Base-by-base conservation (phyloP, 2,797 vertebrate genomes). In the Acanthis flammea region DNA sequence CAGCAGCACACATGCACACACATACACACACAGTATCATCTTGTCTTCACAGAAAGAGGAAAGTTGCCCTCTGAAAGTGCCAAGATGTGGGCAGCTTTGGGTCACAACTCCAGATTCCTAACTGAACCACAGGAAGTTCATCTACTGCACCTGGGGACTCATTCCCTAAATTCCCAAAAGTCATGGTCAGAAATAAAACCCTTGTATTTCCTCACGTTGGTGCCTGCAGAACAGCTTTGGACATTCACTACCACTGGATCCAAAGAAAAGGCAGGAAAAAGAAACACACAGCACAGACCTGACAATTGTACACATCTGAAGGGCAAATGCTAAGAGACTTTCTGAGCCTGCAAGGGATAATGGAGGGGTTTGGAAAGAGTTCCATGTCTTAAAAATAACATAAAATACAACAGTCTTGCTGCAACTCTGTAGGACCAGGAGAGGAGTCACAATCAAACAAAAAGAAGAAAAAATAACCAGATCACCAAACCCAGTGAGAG, bases 241-340 rank as follows among this genome's bases (percentile, higher is more conserved):
- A 70, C 42, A 48, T 50, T 82, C 66, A 23, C 80, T 74, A 39
- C 58, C n/a, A 23, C 27, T 31, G 44, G 33, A 74, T 61, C 53
- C 94, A 92, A 92, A 68, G 94, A 63, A 91, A 75, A 86, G 83
- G 35, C 37, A 86, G 86, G 55, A 85, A 94, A 96, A 88, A 63
- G 83, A 44, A 92, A 70, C 80, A 95, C 92, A 94, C 92, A 92
- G 89, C 51, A 90, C 80, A 80, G 89, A 71, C 39, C 79, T 76
- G 61, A 88, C 74, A 78, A 86, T 31, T 12, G 71, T 33, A 58
- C 44, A 50, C 17, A 2, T 75, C 85, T 50, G 71, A 80, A 75
- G 78, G 72, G 78, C 57, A 80, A 93, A 78, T 2, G 19, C 41
- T 61, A 70, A 74, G 68, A 60, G 75, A 76, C 65, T 80, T 96